Evolutionary conservation across 2,888 invertebrate genomes (phyloP).

Genomic region (Hydraecia micacea): DNA sequence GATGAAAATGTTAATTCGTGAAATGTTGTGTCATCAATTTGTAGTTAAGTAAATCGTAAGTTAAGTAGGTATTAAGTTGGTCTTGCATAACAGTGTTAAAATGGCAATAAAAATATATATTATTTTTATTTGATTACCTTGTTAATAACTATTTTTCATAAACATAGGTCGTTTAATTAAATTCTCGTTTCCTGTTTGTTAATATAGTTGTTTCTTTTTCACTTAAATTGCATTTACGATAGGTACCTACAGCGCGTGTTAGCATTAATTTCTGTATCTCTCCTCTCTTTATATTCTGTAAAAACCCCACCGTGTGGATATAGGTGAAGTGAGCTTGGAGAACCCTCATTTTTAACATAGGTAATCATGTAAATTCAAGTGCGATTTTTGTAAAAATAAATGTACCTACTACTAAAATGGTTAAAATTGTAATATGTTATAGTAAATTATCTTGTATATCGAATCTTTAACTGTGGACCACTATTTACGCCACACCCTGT

Average conservation of each 20-base stretch:
- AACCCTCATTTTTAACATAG: too few species aligned
- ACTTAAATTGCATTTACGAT: neutral
- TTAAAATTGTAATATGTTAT: too few species aligned
- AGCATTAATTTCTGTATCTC: neutral
- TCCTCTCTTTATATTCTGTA: neutral
- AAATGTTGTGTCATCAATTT: constrained; percentile 19
- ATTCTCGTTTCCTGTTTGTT: neutral
- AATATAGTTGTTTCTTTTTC: neutral
- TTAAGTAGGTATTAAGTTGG: constrained; percentile 6
- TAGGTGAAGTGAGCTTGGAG: too few species aligned
- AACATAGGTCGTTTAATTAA: constrained; percentile 10
- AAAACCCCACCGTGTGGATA: neutral
- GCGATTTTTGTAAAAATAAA: too few species aligned
- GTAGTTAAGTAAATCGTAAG: constrained; percentile 11
- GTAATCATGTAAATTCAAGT: too few species aligned
- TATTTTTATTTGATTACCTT: constrained; percentile 18
- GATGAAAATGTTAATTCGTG: constrained; percentile 7
- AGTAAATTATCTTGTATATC: too few species aligned
- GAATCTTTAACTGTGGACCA: too few species aligned
- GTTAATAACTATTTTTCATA: constrained; percentile 6
- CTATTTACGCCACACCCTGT: too few species aligned
- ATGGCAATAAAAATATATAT: constrained; percentile 5
- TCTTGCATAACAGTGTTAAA: constrained; percentile 21
- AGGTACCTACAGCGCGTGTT: neutral
- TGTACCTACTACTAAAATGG: too few species aligned